These are phyloP conservation scores for Odontamblyopus lacepedii DNA, from an alignment of 2,797 vertebrate species.

Conservation along the genomic window DNA sequence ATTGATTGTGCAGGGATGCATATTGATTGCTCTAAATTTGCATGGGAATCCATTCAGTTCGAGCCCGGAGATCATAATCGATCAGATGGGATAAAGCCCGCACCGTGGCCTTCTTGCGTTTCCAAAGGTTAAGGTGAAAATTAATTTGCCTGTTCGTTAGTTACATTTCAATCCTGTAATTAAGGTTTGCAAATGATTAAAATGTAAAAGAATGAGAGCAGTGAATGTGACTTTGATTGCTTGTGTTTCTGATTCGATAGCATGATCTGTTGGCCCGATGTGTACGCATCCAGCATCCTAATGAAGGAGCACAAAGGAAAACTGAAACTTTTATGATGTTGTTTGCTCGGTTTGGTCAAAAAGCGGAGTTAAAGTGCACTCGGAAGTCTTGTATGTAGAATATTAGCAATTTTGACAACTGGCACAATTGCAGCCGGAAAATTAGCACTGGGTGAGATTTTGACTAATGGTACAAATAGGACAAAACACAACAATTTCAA, in stretches of 20 bases:
- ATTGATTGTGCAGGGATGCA: slow-evolving; percentile 50
- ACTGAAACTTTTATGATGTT: slow-evolving; percentile 1
- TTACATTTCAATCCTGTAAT: slow-evolving; percentile 69
- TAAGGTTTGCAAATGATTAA: slow-evolving; percentile 66
- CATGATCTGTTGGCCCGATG: slow-evolving; percentile 48
- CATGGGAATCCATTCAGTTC: slow-evolving; percentile 71
- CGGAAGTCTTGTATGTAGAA: background rate
- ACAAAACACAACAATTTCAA: background rate
- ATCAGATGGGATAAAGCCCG: slow-evolving; percentile 64
- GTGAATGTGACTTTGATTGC: slow-evolving; percentile 73
- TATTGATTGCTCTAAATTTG: slow-evolving; percentile 70
- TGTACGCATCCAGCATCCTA: slow-evolving; percentile 42
- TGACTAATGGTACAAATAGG: background rate
- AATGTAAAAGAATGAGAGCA: slow-evolving; percentile 69
- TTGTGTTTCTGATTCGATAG: slow-evolving; percentile 53
- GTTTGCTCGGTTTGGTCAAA: slow-evolving; percentile 6
- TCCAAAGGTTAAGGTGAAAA: slow-evolving; percentile 75
- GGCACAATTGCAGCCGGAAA: background rate
- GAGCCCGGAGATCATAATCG: slow-evolving; percentile 65
- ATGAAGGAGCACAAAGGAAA: slow-evolving; percentile 40
- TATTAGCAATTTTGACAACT: background rate
- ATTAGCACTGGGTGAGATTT: background rate
- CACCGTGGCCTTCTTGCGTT: slow-evolving; percentile 40
- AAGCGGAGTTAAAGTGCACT: background rate
- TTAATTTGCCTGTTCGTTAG: slow-evolving; percentile 74